Evolutionary conservation across 2,113 vertebrate genomes (phyloP), one percentile per base, ranked within the genome.

Genomic region (Scatophagus argus): DNA sequence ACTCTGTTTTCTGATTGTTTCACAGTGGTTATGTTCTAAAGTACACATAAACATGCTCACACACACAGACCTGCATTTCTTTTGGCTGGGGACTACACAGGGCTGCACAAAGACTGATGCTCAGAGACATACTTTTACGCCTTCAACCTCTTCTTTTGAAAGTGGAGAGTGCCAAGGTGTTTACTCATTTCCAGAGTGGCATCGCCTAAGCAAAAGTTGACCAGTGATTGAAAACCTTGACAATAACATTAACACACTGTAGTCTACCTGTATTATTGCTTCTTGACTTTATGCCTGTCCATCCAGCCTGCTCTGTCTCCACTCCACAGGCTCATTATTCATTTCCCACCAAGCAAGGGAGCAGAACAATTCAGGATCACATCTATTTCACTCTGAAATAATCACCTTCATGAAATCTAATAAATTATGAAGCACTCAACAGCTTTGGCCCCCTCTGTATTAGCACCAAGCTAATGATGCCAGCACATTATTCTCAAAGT

Each of bases 341-440:
- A 92, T 86, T 88, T 85, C 77, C 66, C 76, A 67, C 70, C 19
- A 55, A 74, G 82, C 86, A 75, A 47, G 16, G 2, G 80, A 85
- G 88, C 84, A 78, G 85, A 90, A 90, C 90, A 85, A 86, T 82
- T 85, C 72, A 58, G 83, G 71, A 92, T 77, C 84, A 87, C 85
- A 87, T 92, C 85, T 75, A 85, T 92, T 91, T 92, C 80, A 90
- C 85, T 92, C 85, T 87, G 59, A 88, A 91, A 93, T 88, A 81
- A 92, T 92, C 79, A 81, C 77, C 74, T 69, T 79, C 10, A 65
- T 91, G 82, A 85, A 89, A 88, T 87, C 70, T 79, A 86, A 92
- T 93, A 83, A 88, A 90, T 93, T 89, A 91, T 78, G 75, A 69
- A 82, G 84, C 79, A 52, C 78, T 91, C 85, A 69, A 87, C 80